Evolutionary conservation across 2,888 invertebrate genomes (phyloP).

Genomic region (Ashinkailepas kermadecensis): DNA sequence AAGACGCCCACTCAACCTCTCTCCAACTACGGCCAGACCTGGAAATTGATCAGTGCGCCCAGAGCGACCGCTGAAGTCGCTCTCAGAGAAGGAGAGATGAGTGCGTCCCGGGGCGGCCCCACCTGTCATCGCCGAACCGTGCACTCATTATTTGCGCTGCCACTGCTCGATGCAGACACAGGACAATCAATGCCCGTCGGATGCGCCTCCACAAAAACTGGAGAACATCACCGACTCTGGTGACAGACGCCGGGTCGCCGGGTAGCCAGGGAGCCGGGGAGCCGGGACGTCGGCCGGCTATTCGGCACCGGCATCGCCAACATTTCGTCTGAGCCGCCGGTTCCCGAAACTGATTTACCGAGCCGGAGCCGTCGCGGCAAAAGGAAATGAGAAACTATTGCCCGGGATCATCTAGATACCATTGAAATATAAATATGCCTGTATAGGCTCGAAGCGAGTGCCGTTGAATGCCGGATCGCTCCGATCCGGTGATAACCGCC

Average conservation of each 20-base stretch:
- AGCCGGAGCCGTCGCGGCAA: background rate
- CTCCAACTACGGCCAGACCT: background rate
- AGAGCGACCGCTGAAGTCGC: background rate
- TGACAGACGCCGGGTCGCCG: too few species aligned
- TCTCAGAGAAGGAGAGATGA: too few species aligned
- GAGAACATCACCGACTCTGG: background rate
- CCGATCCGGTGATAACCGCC: background rate
- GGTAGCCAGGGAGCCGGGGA: too few species aligned
- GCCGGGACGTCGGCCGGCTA: too few species aligned
- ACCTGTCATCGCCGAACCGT: background rate
- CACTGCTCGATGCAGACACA: background rate
- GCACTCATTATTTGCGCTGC: background rate
- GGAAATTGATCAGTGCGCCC: background rate
- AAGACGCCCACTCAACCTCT: background rate
- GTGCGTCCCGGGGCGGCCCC: background rate
- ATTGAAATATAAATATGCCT: conserved; percentile 2
- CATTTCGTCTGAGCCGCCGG: background rate
- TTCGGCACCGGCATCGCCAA: background rate
- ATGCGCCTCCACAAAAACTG: background rate
- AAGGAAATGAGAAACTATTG: background rate
- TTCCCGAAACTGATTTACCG: background rate
- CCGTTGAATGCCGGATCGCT: background rate
- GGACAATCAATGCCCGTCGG: background rate
- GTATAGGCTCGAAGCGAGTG: background rate
- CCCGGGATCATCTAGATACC: background rate